Evolutionary conservation across 2,113 vertebrate species (phyloP), one percentile per base, ranked within the genome.

Genomic region (Casuarius casuarius): DNA sequence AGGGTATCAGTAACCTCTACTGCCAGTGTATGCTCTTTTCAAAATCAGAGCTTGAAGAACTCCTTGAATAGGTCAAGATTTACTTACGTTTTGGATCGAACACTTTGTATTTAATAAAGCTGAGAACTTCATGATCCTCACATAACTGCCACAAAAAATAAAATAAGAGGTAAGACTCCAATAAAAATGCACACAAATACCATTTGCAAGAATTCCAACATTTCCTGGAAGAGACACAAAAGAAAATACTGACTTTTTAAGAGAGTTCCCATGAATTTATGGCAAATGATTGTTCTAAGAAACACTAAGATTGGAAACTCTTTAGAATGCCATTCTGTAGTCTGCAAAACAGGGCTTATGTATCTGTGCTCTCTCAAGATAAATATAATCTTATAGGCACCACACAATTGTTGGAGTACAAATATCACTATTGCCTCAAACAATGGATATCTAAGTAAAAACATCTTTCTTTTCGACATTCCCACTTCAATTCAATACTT

Each of bases 51-150:
- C 42, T 62, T 15, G 54, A 59, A 10, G 35, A 78, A 29, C 25
- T 66, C 15, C 68, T 38, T 20, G n/a, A 66, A 92, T 9, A 44
- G 33, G 26, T 62, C 18, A 52, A 51, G 40, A n/a, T 87, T 83
- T 86, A 98, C 99, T 99, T 97, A 99, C 99, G 99, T 98, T 99
- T 99, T 90, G 99, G 99, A 97, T 99, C 99, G 97, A 99, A 99
- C 94, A 99, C 98, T 98, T 99, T 99, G 97, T 99, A 99, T 97
- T 99, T 99, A 97, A 99, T 98, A 96, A 99, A 99, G 82, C 98
- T 98, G 33, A 99, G 99, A 91, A 99, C 98, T 78, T 99, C 98
- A 49, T 99, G 99, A 97, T 99, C 99, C 44, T 98, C 98, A 97
- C 99, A 99, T 92, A 99, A 98, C 99, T 99, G 98, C 56, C 96